Evolutionary conservation across 1,140 invertebrate genomes (phyloP).

Genomic region (Cryptotermes secundus): DNA sequence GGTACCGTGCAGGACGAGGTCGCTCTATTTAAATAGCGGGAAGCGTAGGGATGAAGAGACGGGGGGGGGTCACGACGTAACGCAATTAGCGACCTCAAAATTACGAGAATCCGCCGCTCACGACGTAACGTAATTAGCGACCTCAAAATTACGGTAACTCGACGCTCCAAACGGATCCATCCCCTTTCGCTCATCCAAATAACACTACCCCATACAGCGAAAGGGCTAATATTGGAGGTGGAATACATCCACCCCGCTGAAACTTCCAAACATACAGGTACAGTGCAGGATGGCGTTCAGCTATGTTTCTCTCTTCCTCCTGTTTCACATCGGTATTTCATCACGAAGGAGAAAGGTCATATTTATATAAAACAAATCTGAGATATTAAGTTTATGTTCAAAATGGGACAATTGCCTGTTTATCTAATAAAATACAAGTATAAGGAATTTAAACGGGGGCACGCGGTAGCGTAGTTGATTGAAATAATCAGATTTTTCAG

Average conservation of each 20-base stretch:
- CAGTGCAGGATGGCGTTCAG: not conserved
- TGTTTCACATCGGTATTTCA: not conserved
- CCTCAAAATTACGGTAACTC: constrained; percentile 18
- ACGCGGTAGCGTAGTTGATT: too few relatives aligned
- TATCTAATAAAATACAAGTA: not conserved
- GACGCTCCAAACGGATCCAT: constrained; percentile 7
- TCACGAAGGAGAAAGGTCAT: not conserved
- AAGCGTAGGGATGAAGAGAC: not conserved
- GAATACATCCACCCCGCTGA: not conserved
- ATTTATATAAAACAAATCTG: not conserved
- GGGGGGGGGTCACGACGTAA: not conserved
- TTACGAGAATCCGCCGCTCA: not conserved
- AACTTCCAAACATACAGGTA: not conserved
- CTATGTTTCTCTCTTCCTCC: not conserved
- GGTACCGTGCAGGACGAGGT: not conserved
- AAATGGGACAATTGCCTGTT: not conserved
- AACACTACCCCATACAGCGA: constrained; percentile 1
- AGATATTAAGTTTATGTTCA: not conserved
- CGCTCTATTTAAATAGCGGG: not conserved
- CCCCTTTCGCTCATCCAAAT: constrained; percentile 9
- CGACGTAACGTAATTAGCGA: not conserved
- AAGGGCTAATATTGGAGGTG: not conserved
- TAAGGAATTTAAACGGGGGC: too few relatives aligned
- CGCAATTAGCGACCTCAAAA: constrained; percentile 10
- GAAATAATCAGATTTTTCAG: too few relatives aligned